phyloP scores from a whole-genome alignment of 2,888 invertebrate species.

The Pheosia gnoma region DNA sequence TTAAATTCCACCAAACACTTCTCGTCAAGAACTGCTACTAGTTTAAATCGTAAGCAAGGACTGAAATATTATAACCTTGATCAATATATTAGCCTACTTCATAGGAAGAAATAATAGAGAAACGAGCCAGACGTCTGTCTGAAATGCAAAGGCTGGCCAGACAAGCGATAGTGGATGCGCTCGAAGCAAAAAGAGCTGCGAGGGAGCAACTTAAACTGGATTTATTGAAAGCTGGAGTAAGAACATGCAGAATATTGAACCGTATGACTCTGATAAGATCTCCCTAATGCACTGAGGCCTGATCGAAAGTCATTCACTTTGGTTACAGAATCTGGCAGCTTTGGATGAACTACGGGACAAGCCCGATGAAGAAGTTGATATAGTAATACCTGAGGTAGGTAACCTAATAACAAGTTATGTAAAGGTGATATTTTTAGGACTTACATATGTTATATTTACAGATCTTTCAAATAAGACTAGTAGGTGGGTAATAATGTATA shows the following conservation, averaged over 20 bases:
- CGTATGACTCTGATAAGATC: no score
- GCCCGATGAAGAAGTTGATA: slow-evolving; percentile 50
- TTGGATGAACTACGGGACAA: slow-evolving; percentile 54
- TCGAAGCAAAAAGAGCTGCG: slow-evolving; percentile 45
- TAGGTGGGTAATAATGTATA: no score
- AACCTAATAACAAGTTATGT: not conserved
- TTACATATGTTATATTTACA: no score
- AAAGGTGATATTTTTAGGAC: no score
- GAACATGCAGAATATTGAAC: slow-evolving; percentile 12
- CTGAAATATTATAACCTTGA: no score
- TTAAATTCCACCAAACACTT: no score
- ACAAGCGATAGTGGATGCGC: slow-evolving; percentile 58
- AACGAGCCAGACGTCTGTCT: slow-evolving; percentile 56
- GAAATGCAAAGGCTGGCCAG: slow-evolving; percentile 69
- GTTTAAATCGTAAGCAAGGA: no score
- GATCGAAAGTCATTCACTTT: not conserved
- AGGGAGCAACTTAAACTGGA: slow-evolving; percentile 60
- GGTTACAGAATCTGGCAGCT: slow-evolving; percentile 58
- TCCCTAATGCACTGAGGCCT: no score
- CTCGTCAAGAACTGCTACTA: no score
- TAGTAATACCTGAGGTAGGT: slow-evolving; percentile 58
- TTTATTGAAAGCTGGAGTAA: slow-evolving; percentile 65
- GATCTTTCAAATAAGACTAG: no score
- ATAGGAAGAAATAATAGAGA: slow-evolving; percentile 55
- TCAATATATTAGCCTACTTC: not conserved